phyloP scores from a whole-genome alignment of 2,113 vertebrate species.

The Phylloscopus trochilus region DNA sequence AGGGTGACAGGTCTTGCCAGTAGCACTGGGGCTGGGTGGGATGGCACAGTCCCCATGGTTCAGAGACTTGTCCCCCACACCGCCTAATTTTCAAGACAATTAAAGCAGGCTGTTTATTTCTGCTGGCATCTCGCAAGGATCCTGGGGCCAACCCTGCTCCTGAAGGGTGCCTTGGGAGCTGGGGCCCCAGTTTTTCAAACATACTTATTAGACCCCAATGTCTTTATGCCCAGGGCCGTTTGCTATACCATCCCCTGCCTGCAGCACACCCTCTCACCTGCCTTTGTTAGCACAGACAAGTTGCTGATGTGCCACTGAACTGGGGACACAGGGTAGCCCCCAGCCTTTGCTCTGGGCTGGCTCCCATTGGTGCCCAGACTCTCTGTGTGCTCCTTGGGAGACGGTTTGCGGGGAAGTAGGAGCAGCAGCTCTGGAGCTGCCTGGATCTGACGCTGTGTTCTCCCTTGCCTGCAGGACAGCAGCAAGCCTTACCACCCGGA shows the following conservation, averaged over 20 bases:
- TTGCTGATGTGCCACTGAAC: background rate
- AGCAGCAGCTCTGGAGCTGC: background rate
- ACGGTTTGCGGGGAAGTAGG: fast-evolving
- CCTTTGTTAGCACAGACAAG: background rate
- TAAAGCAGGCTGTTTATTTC: background rate
- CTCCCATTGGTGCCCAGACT: background rate
- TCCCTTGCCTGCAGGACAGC: slow-evolving; percentile 76
- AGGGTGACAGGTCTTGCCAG: background rate
- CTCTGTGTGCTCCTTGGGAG: background rate
- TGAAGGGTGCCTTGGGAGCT: background rate
- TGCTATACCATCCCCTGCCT: background rate
- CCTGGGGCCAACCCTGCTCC: background rate
- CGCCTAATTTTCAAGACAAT: background rate
- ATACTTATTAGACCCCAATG: background rate
- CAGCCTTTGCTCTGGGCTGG: background rate
- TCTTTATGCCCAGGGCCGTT: background rate
- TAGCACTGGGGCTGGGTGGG: background rate
- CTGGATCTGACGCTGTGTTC: background rate
- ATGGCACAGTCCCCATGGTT: background rate
- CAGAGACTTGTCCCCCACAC: background rate
- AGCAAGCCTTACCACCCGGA: slow-evolving; percentile 92
- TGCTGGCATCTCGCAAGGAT: background rate
- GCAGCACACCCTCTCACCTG: background rate
- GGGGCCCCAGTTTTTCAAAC: background rate
- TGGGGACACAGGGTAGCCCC: fast-evolving